Conservation (phyloP, 2,113 vertebrate species). For the Albula goreensis region DNA sequence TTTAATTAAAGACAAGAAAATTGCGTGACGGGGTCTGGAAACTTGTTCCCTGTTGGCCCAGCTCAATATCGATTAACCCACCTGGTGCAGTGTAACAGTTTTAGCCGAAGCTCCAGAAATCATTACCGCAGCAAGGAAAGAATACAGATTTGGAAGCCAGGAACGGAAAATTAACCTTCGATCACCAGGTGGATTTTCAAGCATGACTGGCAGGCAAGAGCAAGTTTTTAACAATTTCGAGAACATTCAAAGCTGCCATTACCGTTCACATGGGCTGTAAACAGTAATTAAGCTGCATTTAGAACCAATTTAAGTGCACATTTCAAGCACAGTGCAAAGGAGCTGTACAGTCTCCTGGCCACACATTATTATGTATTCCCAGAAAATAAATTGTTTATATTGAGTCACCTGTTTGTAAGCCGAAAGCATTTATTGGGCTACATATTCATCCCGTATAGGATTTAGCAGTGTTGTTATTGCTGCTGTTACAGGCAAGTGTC, state of each 20-base stretch:
- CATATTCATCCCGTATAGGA: neutral
- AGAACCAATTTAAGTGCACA: neutral
- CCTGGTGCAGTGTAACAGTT: neutral
- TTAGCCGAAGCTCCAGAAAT: neutral
- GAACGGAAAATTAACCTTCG: neutral
- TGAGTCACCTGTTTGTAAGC: too few relatives aligned
- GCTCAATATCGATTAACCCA: constrained; percentile 6
- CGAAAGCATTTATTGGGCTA: too few relatives aligned
- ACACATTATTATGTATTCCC: too few relatives aligned
- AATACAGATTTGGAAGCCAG: constrained; percentile 6
- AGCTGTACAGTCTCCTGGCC: too few relatives aligned
- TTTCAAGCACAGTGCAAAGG: too few relatives aligned
- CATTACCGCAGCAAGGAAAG: neutral
- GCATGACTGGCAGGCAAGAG: neutral
- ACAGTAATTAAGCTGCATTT: neutral
- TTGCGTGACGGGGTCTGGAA: neutral
- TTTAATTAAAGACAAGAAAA: constrained; percentile 24
- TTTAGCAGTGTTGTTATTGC: neutral
- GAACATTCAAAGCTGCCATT: constrained; percentile 9
- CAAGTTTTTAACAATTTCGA: neutral
- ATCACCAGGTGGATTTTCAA: constrained; percentile 13
- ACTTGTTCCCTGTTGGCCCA: neutral
- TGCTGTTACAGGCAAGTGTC: neutral
- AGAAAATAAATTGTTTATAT: too few relatives aligned
- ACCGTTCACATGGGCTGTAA: neutral